Percentiles rank a stretch among this genome's conserved stretches.
These are phyloP conservation scores for Notocelia uddmanniana DNA, from an alignment of 2,888 invertebrate species.

Conservation along the genomic window DNA sequence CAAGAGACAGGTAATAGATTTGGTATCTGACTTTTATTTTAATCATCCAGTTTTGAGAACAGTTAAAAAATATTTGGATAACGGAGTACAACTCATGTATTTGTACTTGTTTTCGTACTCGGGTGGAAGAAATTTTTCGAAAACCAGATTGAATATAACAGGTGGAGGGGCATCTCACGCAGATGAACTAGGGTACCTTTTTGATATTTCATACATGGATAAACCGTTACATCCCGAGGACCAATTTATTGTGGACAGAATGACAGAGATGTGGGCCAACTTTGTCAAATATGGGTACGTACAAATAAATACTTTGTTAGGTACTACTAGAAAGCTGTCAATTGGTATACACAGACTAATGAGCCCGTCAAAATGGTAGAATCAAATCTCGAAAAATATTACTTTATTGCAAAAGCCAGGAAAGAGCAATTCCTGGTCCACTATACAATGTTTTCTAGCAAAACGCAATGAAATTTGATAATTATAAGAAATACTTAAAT, in stretches of 20 bases:
- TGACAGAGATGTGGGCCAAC: conserved; percentile 65
- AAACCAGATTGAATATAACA: conserved; percentile 51
- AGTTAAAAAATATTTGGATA: too few relatives aligned
- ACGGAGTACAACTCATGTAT: conserved; percentile 52
- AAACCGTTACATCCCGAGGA: conserved; percentile 54
- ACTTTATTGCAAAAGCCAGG: too few relatives aligned
- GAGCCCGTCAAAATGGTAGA: too few relatives aligned
- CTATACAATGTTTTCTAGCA: too few relatives aligned
- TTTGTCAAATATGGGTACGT: conserved; percentile 67
- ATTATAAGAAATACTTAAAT: too few relatives aligned
- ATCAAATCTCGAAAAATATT: too few relatives aligned
- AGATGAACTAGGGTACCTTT: conserved; percentile 62
- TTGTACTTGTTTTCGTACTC: conserved; percentile 59
- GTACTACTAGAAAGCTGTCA: too few relatives aligned
- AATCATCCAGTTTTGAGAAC: conserved; percentile 55
- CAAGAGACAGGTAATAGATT: conserved; percentile 50
- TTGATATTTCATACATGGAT: conserved; percentile 51
- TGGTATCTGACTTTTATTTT: conserved; percentile 56
- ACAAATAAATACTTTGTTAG: too few relatives aligned
- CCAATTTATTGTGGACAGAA: conserved; percentile 59
- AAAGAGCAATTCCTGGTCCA: too few relatives aligned
- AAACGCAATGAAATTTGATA: too few relatives aligned
- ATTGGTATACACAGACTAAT: too few relatives aligned
- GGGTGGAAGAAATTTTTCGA: conserved; percentile 55
- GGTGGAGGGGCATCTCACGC: conserved; percentile 56